These are phyloP conservation scores for Cebidichthys violaceus DNA, from an alignment of 2,113 vertebrate species.

Conservation along the genomic window DNA sequence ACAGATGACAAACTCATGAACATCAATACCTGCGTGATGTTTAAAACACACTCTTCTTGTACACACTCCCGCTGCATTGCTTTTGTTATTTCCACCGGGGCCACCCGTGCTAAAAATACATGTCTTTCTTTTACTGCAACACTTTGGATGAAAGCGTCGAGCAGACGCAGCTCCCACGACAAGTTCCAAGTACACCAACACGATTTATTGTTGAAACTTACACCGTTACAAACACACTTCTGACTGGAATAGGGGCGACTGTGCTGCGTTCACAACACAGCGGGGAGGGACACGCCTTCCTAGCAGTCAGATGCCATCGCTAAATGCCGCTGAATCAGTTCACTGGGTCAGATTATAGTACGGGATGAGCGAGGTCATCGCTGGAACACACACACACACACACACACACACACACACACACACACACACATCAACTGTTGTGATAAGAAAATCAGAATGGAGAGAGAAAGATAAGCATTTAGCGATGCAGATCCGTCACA, in stretches of 20 bases:
- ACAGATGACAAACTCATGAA: not conserved
- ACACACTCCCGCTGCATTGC: not conserved
- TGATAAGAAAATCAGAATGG: not conserved
- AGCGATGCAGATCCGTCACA: slow-evolving; percentile 11
- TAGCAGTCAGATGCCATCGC: not conserved
- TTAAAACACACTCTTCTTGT: slow-evolving; percentile 7
- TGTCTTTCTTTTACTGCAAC: not conserved
- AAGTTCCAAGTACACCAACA: not conserved
- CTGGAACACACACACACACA: not conserved
- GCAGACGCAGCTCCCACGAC: not conserved
- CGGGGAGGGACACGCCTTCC: not conserved
- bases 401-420: slow-evolving; percentile 23
- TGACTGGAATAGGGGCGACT: not conserved
- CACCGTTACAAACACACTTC: not conserved
- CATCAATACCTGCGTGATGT: not conserved
- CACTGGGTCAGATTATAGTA: slow-evolving; percentile 46
- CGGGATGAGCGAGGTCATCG: slow-evolving; percentile 2
- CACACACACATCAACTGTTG: not conserved
- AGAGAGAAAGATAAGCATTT: not conserved
- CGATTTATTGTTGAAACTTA: not conserved
- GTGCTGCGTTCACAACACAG: slow-evolving; percentile 8
- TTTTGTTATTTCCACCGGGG: slow-evolving; percentile 25
- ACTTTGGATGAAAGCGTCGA: not conserved
- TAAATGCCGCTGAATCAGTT: slow-evolving; percentile 36
- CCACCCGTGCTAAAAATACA: slow-evolving; percentile 33